Evolutionary conservation across 2,113 vertebrate species (phyloP), one percentile per base, ranked within the genome.

Genomic region (Porphyrio hochstetteri): DNA sequence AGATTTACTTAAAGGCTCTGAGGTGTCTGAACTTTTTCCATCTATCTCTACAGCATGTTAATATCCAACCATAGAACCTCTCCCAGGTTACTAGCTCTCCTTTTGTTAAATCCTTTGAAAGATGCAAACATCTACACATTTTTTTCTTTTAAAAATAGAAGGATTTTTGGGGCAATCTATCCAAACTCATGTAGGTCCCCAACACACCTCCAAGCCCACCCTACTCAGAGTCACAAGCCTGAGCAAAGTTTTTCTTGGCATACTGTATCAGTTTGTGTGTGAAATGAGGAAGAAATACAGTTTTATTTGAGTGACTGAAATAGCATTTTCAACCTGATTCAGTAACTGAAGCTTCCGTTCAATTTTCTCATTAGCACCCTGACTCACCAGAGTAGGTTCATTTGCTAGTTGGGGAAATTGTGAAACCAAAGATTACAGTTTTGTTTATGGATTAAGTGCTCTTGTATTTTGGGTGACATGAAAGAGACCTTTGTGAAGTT

Each of bases 371-470:
- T 74, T 86, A 88, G 13, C 56, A 75, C n/a, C 31, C 71, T 81
- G 80, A 67, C 29, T 80, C 40, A 63, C 36, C 6, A 1, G 11
- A 12, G 13, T 63, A 79, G 44, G 36, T 40, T 83, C 68, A 61
- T 23, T 70, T 79, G 55, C 77, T 83, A 57, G 46, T 83, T 88
- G 52, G 83, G 68, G 46, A 81, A 74, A 81, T 2, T 63, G 33
- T 67, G 71, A 94, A 77, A 70, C 29, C 25, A 63, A 60, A 29
- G 33, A 27, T 83, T 77, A 50, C 19, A 23, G 42, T 46, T 94
- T 90, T 94, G 83, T 83, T 93, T 96, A 78, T 85, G 64, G 68
- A 83, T 75, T 80, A 74, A 67, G 56, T 36, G 23, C 23, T 38
- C 25, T 20, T 68, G 15, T 52, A 65, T 64, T 94, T 85, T 9